These are phyloP conservation scores for Hiodon alosoides DNA, from an alignment of 2,113 vertebrate species.

Conservation along the genomic window DNA sequence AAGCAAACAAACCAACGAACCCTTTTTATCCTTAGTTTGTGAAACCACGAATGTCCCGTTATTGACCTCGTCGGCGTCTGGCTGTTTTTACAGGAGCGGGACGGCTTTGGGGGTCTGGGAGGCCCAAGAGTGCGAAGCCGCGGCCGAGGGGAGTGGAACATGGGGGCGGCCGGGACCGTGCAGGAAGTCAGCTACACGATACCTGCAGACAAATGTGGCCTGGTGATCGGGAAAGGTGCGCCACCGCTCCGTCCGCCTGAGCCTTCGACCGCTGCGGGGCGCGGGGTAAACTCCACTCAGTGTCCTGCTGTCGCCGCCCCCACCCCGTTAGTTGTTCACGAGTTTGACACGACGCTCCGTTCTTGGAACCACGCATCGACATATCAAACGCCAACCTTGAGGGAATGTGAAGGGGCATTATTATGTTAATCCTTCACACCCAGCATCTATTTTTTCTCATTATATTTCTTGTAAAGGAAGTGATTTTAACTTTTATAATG, in stretches of 20 bases:
- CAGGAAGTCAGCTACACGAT: slow-evolving; percentile 93
- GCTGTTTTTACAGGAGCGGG: slow-evolving; percentile 71
- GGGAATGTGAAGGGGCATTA: slow-evolving; percentile 27
- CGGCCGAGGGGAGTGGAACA: slow-evolving; percentile 79
- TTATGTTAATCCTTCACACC: slow-evolving; percentile 31
- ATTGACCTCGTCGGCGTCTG: background rate
- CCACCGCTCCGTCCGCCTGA: background rate
- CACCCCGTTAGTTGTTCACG: too few relatives aligned
- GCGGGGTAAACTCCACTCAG: too few relatives aligned
- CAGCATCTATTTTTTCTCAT: slow-evolving; percentile 27
- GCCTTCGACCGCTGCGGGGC: too few relatives aligned
- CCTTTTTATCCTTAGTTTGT: background rate
- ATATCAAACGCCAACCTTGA: slow-evolving; percentile 28
- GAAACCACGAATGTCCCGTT: background rate
- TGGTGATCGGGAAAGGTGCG: slow-evolving; percentile 92
- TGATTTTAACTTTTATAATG: slow-evolving; percentile 42
- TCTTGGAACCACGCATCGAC: slow-evolving; percentile 36
- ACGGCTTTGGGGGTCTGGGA: slow-evolving; percentile 73
- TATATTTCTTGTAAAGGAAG: slow-evolving; percentile 33
- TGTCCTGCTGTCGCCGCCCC: too few relatives aligned
- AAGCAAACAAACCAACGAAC: too few relatives aligned
- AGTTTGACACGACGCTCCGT: background rate
- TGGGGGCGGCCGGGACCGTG: slow-evolving; percentile 74
- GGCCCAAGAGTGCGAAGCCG: slow-evolving; percentile 65
- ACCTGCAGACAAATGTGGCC: slow-evolving; percentile 87